Evolutionary conservation across 2,113 vertebrate genomes (phyloP), one percentile per base, ranked within the genome.

Genomic region (Cichladusa arquata): DNA sequence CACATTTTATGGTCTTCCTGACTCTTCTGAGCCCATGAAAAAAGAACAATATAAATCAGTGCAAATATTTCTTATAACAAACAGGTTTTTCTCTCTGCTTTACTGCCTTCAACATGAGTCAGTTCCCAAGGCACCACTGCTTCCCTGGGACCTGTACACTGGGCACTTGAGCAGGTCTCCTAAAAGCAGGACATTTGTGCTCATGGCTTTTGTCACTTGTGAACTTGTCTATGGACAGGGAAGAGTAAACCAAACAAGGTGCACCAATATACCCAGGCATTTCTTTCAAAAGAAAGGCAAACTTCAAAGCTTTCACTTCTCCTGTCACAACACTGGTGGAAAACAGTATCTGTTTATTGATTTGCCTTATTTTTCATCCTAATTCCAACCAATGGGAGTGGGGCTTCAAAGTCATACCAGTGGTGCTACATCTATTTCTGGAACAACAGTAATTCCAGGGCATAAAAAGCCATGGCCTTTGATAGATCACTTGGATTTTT

Each of bases 321-420:
- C 13, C 60, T 92, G 82, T 88, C 79, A 88, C 22, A 78, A 34
- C 23, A 38, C 51, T 60, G 56, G 23, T 88, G 62, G 88, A 90
- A 93, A 95, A 92, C 56, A 93, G 16, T 74, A 78, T 83, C 90
- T 91, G 31, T 90, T 94, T 94, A 95, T 89, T 86, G 90, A 94
- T 93, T 94, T 11, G 17, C 69, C 44, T 71, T 90, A 87, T 81
- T 88, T 93, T 93, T 97, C 57, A 93, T 67, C 36, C 57, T 23
- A 14, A 51, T 90, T 94, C 65, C 64, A 93, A 45, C 51, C 72
- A 83, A 88, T 0, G 0, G 76, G 38, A 66, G 25, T 86, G 44
- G 71, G 64, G 40, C 72, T 96, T 97, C 85, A 92, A 94, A 95
- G 94, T 58, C 40, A 51, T 48, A 47, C 19, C 9, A 18, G 64